These are phyloP conservation scores for Columba janthina DNA, from an alignment of 2,113 vertebrate genomes.

Conservation along the genomic window DNA sequence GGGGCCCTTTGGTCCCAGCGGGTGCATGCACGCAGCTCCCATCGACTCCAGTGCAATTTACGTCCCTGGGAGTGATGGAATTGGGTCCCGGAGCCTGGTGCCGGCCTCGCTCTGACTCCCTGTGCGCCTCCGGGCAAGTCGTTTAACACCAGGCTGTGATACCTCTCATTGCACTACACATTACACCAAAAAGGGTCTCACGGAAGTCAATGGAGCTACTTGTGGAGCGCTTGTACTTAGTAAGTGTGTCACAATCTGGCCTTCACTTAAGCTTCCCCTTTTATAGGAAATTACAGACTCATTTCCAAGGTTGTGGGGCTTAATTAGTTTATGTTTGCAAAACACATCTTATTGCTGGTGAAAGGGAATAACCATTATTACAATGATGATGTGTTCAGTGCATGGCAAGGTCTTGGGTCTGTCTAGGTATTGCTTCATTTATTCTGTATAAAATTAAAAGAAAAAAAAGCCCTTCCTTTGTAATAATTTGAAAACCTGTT, in stretches of 20 bases:
- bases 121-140: constrained; percentile 11
- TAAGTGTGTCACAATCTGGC: constrained; percentile 71
- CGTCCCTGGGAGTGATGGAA: constrained; percentile 28
- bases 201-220: constrained; percentile 63
- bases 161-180: constrained; percentile 60
- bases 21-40: not conserved
- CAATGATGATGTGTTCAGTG: constrained; percentile 48
- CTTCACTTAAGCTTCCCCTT: constrained; percentile 35
- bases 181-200: constrained; percentile 38
- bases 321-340: constrained; percentile 70
- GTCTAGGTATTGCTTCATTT: constrained; percentile 48
- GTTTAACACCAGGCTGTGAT: constrained; percentile 62
- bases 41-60: not conserved
- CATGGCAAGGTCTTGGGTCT: constrained; percentile 45
- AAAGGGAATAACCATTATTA: constrained; percentile 48
- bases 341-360: constrained; percentile 53
- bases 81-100: constrained; percentile 12
- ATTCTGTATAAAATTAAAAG: not conserved
- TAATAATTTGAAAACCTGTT: constrained; percentile 21
- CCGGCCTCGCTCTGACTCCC: not conserved
- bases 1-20: not conserved
- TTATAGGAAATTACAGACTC: constrained; percentile 62
- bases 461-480: not conserved
- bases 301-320: constrained; percentile 60
- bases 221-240: constrained; percentile 50